Base-by-base conservation (phyloP, 64 coral and sea anemone species). In the Trachythela sp. region DNA sequence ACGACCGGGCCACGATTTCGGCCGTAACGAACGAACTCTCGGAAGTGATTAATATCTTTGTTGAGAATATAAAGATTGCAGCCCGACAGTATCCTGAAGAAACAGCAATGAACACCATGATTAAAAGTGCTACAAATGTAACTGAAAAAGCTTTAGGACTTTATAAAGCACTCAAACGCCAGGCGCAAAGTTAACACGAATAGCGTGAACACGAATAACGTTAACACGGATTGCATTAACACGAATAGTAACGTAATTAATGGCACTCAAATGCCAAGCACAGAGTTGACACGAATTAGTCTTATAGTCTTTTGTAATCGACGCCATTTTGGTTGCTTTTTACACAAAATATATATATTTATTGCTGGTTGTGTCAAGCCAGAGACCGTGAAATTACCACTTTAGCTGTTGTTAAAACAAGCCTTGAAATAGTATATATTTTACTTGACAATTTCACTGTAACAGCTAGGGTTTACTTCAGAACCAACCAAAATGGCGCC, bases 11-110 rank as follows among this genome's bases (percentile, higher is more conserved):
- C 33, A 89, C 88, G 33, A 84, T 99, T 13, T 83, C 58, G 20
- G 37, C 26, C 26, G 91, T 93, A 7, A 99, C 96, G 36, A 89
- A 90, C 48, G 88, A 90, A 70, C 88, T 99, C 2, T 94, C 96
- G 2, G 88, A 75, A 45, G 91, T 83, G 70, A 90, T 92, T 51
- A 99, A 95, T 67, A 50, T 36, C 50, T 85, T 99, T 43, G 96
- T 99, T 42, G 83, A 54, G 48, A 88, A 71, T 39, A 99, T 94
- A 38, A 99, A 99, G 84, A 59, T 84, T 37, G 96, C 96, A 64
- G 96, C 96, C 17, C 56, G 94, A 42, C 96, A 99, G 84, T 99
- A 93, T 76, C 93, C 93, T 17, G 94, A 94, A 54, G 90, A 88
- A 54, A 89, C 84, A 87, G 88, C 91, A 6, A 92, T 99, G 91